Base-by-base conservation (phyloP, 2,797 vertebrate species). In the Mionectes olivaceus region DNA sequence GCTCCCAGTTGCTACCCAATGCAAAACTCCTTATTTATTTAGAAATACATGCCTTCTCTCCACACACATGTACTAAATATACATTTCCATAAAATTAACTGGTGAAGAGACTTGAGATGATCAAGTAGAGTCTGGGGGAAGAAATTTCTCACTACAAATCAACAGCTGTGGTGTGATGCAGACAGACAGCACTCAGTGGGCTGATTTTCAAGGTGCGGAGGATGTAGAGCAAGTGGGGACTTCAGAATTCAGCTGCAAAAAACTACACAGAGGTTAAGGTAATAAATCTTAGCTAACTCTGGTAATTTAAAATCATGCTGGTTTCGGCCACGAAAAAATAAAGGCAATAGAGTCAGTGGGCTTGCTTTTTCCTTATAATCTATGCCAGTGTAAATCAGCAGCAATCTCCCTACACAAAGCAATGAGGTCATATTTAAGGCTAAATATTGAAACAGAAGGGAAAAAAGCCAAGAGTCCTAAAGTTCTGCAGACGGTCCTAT, bases 61-160 rank as follows among this genome's bases (percentile, higher is more conserved):
- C 71, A 90, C 50, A 92, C 47, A 65, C 6, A 15, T 49, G 32
- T 65, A n/a, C 87, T 65, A 75, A 87, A 63, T 53, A 67, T 59
- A 61, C 18, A 57, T 68, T 74, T 80, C 50, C 32, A 87, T 80
- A 73, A 92, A 89, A 93, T n/a, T 55, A 93, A 75, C 57, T 68
- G 18, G 60, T 78, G 61, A 89, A 95, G 89, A 93, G 65, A 57
- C 59, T 75, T 73, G 74, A 94, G 46, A 79, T 33, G 43, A 77
- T 83, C 68, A 52, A 94, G 41, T 44, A 90, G 83, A 92, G n/a
- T 57, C 10, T 71, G 75, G n/a, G 41, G 30, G 68, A 89, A 94
- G 87, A 89, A 39, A 57, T 78, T 92, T 87, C 78, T 87, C 71
- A 55, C 84, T 71, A 47, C n/a, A 91, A 68, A 92, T 92, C 84